Base-by-base conservation (phyloP, 2,113 vertebrate genomes). In the Anguilla japonica region DNA sequence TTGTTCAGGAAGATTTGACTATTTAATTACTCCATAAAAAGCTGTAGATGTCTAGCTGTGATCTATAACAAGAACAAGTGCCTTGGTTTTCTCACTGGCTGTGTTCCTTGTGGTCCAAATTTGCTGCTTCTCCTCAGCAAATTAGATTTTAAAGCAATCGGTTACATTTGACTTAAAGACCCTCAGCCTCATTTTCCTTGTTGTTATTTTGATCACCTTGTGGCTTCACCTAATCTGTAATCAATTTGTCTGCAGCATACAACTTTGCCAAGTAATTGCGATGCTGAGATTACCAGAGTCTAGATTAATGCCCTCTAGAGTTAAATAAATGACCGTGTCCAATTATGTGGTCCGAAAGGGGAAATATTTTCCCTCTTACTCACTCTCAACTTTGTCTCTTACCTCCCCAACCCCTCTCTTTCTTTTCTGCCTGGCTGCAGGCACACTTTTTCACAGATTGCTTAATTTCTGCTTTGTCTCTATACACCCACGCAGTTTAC, bases 401-500 rank as follows among this genome's bases (percentile, higher is more conserved):
- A 16, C 40, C 85, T 83, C 84, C 40, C 87, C 80, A 8, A 41
- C 86, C 87, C 84, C 43, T 15, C 90, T 87, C 90, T 87, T 67
- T 40, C 67, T 82, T 46, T 86, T 79, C 53, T 82, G 86, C 85
- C 81, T 56, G 86, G 84, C 40, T 57, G 4, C 79, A 14, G 81
- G 80, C 75, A 16, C 83, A 84, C 84, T 86, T 87, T 91, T 89
- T 87, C 82, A 87, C 79, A 84, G 84, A 89, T 86, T 78, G 88
- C 60, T 90, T 90, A 89, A 91, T 91, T 82, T 88, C 83, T 87
- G 78, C 83, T 79, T 43, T 40, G 84, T 88, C 87, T 91, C 89
- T 88, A 56, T 90, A 86, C 89, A 75, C 92, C 91, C 89, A 94
- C 92, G 84, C 85, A 81, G 39, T 84, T 89, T 86, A 87, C 81